These are phyloP conservation scores for Girardia tigrina DNA, from an alignment of 2,888 invertebrate genomes.

Conservation along the genomic window DNA sequence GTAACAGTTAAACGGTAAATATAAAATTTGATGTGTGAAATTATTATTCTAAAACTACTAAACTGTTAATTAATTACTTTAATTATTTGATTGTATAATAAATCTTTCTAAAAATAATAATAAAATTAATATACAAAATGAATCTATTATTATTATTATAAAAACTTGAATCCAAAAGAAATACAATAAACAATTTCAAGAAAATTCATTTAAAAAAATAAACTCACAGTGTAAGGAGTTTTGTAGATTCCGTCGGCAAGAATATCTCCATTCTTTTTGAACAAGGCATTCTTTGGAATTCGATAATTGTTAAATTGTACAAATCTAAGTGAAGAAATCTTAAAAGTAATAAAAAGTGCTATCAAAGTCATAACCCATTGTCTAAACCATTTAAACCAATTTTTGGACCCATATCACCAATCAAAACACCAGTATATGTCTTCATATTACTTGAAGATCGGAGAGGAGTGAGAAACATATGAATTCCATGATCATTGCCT, in stretches of 20 bases:
- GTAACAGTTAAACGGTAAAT: too few species aligned
- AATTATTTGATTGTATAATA: too few species aligned
- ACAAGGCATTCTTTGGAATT: conserved; percentile 67
- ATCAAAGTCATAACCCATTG: conserved; percentile 81
- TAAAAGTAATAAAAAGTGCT: too few species aligned
- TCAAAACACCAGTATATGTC: conserved; percentile 60
- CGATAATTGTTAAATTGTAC: conserved; percentile 72
- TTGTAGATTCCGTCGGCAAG: conserved; percentile 69
- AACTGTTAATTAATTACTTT: too few species aligned
- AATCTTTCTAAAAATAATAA: too few species aligned
- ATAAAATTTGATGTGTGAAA: too few species aligned
- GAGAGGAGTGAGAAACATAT: conserved; percentile 73
- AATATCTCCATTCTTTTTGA: conserved; percentile 77
- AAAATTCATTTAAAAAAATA: too few species aligned
- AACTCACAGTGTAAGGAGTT: conserved; percentile 17
- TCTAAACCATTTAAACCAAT: conserved; percentile 77
- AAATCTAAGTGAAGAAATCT: conserved; percentile 51
- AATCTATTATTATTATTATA: too few species aligned
- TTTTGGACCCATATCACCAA: conserved; percentile 84
- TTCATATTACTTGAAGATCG: conserved; percentile 44
- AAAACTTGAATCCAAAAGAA: too few species aligned
- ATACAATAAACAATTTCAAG: too few species aligned
- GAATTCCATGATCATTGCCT: conserved; percentile 62
- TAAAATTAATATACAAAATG: too few species aligned
- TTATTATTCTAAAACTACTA: too few species aligned